phyloP scores from a whole-genome alignment of 1,140 invertebrate species.

The Drosophila subpulchrella region DNA sequence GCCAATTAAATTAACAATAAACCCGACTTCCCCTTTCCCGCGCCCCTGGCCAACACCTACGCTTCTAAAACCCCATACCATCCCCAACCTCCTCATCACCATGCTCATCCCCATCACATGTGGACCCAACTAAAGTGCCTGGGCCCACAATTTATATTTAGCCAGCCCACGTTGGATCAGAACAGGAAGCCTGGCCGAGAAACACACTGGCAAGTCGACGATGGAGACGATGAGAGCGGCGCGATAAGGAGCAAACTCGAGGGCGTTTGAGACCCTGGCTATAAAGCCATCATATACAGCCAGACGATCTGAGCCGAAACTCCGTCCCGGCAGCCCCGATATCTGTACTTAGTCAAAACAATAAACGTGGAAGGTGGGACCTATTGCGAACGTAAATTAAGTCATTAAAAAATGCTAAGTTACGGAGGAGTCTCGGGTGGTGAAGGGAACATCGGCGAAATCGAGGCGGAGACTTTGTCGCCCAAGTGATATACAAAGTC shows the following conservation, averaged over 20 bases:
- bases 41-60: constrained; percentile 23
- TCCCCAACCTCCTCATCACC: not conserved
- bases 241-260: constrained; percentile 68
- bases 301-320: constrained; percentile 28
- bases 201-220: constrained; percentile 8
- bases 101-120: constrained; percentile 7
- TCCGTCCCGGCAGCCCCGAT: constrained; percentile 2
- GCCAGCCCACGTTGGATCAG: constrained; percentile 70
- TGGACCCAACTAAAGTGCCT: constrained; percentile 47
- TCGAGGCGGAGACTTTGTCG: constrained; percentile 67
- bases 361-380: constrained; percentile 82
- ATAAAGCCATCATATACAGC: constrained; percentile 62
- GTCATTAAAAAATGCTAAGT: constrained; percentile 82
- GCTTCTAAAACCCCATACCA: constrained; percentile 4
- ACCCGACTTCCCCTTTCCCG: constrained; percentile 30
- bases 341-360: constrained; percentile 76
- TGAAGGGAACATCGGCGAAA: constrained; percentile 21
- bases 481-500: constrained; percentile 45
- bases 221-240: constrained; percentile 55
- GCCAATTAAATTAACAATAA: constrained; percentile 82
- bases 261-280: constrained; percentile 68
- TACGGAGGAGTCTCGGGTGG: constrained; percentile 23
- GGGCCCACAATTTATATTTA: constrained; percentile 64
- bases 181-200: constrained; percentile 66
- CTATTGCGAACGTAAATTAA: constrained; percentile 83